Base-by-base conservation (phyloP, 2,888 invertebrate species). In the Smittia aterrima region DNA sequence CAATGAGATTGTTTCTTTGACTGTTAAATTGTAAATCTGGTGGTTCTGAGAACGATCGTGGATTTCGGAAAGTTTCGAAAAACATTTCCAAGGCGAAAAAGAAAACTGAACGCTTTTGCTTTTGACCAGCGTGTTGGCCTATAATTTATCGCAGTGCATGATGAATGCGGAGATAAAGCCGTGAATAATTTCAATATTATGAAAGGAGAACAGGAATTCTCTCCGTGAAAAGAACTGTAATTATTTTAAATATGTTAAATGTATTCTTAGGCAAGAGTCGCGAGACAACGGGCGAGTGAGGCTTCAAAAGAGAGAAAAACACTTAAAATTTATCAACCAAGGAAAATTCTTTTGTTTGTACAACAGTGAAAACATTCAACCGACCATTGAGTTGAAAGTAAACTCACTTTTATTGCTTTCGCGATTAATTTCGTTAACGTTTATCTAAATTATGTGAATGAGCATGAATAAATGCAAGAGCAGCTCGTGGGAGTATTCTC, bases 111-210 rank as follows among this genome's bases (percentile, higher is more conserved):
- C 58, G 22, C 9, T 6, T 22, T 6, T 27, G 18, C 25, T 18
- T 16, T 68, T 62, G 20, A 20, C 38, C 38, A 40, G 40, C 13
- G 18, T 22, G 3, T 66, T 32, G 38, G n/a, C 38, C 40, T 66
- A 40, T 32, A 66, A 38, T 9, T 40, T 11, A 32, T 32, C 40
- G 16, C 66, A 32, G 4, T 71, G 54, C 41, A 70, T 72, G 58
- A 72, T 72, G 25, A 72, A 72, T 72, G 71, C 58, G 18, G 18
- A 72, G 62, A 72, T 72, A 72, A 54, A 54, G 27, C 72, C 62
- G 72, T 72, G 72, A 58, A 72, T 72, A 72, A 72, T 62, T 62
- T 71, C 47, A 16, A 41, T 27, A 20, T 71, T 54, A 54, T 32
- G 32, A 58, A 62, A 58, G 54, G 24, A 22, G 27, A 64, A 27